Conservation (phyloP, 1,140 invertebrate species). For the Lucilia sericata region DNA sequence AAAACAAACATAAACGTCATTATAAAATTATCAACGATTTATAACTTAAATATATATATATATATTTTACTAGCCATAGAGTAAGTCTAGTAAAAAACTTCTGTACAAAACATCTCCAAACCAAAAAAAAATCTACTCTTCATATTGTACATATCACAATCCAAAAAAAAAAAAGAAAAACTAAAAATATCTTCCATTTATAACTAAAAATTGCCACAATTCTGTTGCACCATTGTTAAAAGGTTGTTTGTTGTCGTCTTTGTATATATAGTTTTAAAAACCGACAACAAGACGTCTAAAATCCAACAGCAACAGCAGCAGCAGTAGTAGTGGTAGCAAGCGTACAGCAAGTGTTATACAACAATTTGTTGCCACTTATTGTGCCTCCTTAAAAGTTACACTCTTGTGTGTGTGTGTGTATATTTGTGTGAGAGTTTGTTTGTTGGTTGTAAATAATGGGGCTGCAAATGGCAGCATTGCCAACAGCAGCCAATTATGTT, state of each 20-base stretch:
- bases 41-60: neutral
- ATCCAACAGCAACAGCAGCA: neutral
- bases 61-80: conserved; percentile 40
- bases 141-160: neutral
- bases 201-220: neutral
- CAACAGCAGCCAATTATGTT: conserved; percentile 58
- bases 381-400: neutral
- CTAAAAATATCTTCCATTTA: conserved; percentile 3
- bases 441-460: conserved; percentile 61
- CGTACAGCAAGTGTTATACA: neutral
- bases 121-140: neutral
- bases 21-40: conserved; percentile 1
- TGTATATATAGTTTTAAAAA: neutral
- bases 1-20: conserved; percentile 4
- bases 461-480: conserved; percentile 62
- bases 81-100: conserved; percentile 40
- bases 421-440: neutral
- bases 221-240: neutral
- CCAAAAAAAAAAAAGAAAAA: neutral
- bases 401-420: neutral
- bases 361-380: neutral
- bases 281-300: neutral
- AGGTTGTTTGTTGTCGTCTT: neutral
- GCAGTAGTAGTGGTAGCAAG: neutral
- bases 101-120: neutral